Evolutionary conservation across 2,888 invertebrate genomes (phyloP), one percentile per base, ranked within the genome.

Genomic region (Ganaspis brasiliensis): DNA sequence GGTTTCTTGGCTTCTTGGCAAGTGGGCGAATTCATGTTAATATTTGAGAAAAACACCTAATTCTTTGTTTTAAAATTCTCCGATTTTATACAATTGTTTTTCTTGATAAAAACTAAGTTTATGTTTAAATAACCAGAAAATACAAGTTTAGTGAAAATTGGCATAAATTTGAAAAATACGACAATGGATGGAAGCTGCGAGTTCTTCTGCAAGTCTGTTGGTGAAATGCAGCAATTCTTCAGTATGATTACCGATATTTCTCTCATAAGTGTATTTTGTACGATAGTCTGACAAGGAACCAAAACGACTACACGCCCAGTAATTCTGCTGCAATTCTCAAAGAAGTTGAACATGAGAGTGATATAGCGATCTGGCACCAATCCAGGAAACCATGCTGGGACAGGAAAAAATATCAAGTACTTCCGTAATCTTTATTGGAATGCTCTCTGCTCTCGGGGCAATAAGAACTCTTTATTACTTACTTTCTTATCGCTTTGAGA

Each of bases 361-460:
- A 80, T 80, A 72, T 73, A 76, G 52, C 73, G 76, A 78, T 76
- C 76, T 80, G 80, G 80, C 76, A 16, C 19, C 21, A 31, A 52
- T 76, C 80, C 80, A 80, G 75, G 74, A 59, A 49, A 74, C 75
- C 56, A 35, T 61, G 49, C 73, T 76, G 70, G 55, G 45, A 70
- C 45, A 73, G 74, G 57, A 67, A 73, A 26, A 70, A 71, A 74
- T 78, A 73, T 78, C 74, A 76, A 78, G 78, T 76, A 76, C 74
- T 78, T 78, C 73, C 77, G 72, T 79, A 79, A 67, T 79, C 77
- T 79, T 77, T 77, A 77, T 75, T 77, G 77, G 77, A 75, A 77
- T 73, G 75, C 52, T 56, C 56, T 35, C 72, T 72, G 56, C 49
- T 56, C 35, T 21, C 21, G 14, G 59, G 26, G 59, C 59, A 59